Conservation (phyloP, 2,888 invertebrate genomes). For the Lithophane ornitopus region DNA sequence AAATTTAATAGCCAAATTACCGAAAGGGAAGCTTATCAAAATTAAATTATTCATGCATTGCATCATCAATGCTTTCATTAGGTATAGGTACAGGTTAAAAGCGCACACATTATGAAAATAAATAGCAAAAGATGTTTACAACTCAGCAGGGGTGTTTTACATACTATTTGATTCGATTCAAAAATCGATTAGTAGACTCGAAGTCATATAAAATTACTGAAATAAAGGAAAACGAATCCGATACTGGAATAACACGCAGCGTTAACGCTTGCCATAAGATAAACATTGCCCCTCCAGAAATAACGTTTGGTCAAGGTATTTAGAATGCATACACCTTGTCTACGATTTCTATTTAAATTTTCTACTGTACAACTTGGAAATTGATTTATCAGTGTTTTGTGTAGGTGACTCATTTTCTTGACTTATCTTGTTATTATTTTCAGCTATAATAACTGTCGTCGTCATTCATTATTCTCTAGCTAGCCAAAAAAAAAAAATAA, state of each 20-base stretch:
- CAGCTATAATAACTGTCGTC: too few relatives aligned
- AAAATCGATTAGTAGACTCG: slow-evolving; percentile 76
- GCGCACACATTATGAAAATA: slow-evolving; percentile 53
- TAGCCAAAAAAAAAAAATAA: not conserved
- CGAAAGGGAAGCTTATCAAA: not conserved
- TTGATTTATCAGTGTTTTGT: slow-evolving; percentile 49
- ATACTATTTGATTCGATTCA: slow-evolving; percentile 70
- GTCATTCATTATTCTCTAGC: too few relatives aligned
- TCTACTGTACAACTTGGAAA: slow-evolving; percentile 39
- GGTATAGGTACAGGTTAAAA: slow-evolving; percentile 36
- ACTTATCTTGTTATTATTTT: not conserved
- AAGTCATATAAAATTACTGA: slow-evolving; percentile 82
- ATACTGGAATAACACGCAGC: slow-evolving; percentile 82
- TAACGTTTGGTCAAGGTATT: slow-evolving; percentile 82
- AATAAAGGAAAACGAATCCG: slow-evolving; percentile 84
- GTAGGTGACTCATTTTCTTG: not conserved
- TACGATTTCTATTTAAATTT: slow-evolving; percentile 71
- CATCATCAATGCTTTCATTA: slow-evolving; percentile 26
- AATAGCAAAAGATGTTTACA: slow-evolving; percentile 54
- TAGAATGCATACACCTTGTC: slow-evolving; percentile 77
- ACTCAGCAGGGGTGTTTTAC: slow-evolving; percentile 42
- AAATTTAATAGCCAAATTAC: not conserved
- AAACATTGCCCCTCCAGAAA: slow-evolving; percentile 84
- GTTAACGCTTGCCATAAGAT: slow-evolving; percentile 79
- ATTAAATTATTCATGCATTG: slow-evolving; percentile 19